These are phyloP conservation scores for Lutjanus erythropterus DNA, from an alignment of 2,113 vertebrate genomes.

Conservation along the genomic window DNA sequence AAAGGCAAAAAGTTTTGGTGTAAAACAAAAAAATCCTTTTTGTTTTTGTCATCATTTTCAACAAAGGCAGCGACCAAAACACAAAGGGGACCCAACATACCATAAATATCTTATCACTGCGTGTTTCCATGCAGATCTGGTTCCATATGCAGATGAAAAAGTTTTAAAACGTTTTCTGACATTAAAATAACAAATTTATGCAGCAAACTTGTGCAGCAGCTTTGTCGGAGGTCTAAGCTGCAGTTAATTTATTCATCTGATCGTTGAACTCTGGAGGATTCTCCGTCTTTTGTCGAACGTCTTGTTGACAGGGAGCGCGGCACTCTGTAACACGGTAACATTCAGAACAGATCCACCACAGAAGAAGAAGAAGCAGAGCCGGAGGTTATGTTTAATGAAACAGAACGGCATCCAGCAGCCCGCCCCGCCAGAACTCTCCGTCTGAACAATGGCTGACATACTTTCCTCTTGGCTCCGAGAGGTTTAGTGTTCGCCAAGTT, in stretches of 20 bases:
- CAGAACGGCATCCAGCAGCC: not conserved
- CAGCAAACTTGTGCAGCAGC: not conserved
- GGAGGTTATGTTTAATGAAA: constrained; percentile 27
- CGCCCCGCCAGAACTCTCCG: not conserved
- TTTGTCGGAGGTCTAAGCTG: not conserved
- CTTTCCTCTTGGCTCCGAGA: constrained; percentile 14
- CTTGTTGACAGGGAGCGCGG: not conserved
- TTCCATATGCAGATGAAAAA: too few species aligned
- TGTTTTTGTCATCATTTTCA: too few species aligned
- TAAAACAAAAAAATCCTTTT: too few species aligned
- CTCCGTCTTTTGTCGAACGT: not conserved
- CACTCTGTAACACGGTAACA: not conserved
- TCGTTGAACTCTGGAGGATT: not conserved
- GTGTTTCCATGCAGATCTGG: too few species aligned
- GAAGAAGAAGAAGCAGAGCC: not conserved
- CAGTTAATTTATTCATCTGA: not conserved
- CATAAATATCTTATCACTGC: too few species aligned
- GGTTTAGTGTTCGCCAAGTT: too few species aligned
- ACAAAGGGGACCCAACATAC: too few species aligned
- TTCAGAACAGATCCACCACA: not conserved
- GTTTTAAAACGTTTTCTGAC: too few species aligned
- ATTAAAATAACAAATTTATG: too few species aligned
- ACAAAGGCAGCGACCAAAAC: too few species aligned
- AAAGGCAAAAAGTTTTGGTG: too few species aligned
- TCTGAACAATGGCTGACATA: constrained; percentile 3